Base-by-base conservation (phyloP, 2,113 vertebrate genomes). In the Madoqua kirkii region DNA sequence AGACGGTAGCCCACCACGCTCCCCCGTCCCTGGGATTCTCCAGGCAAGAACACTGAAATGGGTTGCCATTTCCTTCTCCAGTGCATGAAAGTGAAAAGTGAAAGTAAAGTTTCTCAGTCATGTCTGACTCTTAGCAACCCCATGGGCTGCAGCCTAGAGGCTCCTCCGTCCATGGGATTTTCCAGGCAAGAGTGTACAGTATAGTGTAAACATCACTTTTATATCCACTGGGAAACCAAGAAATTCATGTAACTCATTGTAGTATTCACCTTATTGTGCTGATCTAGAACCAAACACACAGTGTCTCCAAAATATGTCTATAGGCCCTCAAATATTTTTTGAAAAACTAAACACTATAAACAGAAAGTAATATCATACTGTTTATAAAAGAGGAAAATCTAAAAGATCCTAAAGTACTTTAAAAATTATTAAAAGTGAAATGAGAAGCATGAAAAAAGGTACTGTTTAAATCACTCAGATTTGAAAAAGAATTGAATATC, bases 391-490 rank as follows among this genome's bases (percentile, higher is more conserved):
- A 87, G 6, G n/a, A 83, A 82, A 90, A 59, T 76, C 23, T 36
- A 43, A 48, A 54, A 55, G 40, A 74, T 5, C 52, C 3, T 59
- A 67, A 89, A 40, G 78, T 87, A 27, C 45, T 9, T 82, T 91
- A 52, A 91, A 76, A 91, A 48, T 93, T 59, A 88, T 67, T 87
- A 83, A 78, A 96, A 93, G 17, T 64, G 6, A 89, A 95, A 93
- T 14, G 78, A 86, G 82, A 55, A 64, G 23, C 71, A 57, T 74
- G 15, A 55, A 87, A 31, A 81, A 95, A 92, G 4, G 23, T 14
- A 76, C 21, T 86, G 33, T 95, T 76, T 40, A 87, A 83, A 87
- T 82, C 19, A 78, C 10, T 67, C 17, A 79, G 23, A 27, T 59
- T 78, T 83, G 40, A 52, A 67, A 97, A 93, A 55, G 17, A 88